Conservation (phyloP, 2,113 vertebrate species). For the Takifugu bimaculatus region DNA sequence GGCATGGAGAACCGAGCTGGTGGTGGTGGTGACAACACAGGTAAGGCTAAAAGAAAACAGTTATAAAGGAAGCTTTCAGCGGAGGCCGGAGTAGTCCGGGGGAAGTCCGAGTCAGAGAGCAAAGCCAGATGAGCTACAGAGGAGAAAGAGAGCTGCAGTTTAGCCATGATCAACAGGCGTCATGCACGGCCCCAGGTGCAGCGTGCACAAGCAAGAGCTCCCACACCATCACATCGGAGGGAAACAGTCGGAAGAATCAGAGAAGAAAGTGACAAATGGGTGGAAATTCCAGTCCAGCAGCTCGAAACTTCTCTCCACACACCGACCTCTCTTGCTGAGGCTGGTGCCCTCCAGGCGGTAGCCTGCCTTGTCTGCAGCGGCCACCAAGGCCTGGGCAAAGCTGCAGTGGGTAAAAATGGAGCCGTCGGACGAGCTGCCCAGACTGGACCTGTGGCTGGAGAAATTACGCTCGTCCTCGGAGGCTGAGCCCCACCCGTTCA, state of each 20-base stretch:
- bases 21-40: background rate
- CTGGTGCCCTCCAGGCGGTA: slow-evolving; percentile 94
- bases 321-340: slow-evolving; percentile 95
- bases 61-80: slow-evolving; percentile 16
- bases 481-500: slow-evolving; percentile 98
- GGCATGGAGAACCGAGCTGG: slow-evolving; percentile 10
- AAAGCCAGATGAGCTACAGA: slow-evolving; percentile 19
- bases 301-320: slow-evolving; percentile 19
- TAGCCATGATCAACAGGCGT: slow-evolving; percentile 27
- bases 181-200: slow-evolving; percentile 51
- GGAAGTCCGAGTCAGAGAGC: slow-evolving; percentile 5
- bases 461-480: slow-evolving; percentile 95
- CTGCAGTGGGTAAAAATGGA: slow-evolving; percentile 93
- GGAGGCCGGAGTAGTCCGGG: slow-evolving; percentile 7
- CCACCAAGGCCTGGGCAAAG: slow-evolving; percentile 94
- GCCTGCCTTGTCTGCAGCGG: slow-evolving; percentile 94
- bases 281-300: slow-evolving; percentile 30
- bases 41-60: slow-evolving; percentile 9
- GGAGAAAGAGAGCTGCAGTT: slow-evolving; percentile 10
- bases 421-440: slow-evolving; percentile 93
- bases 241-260: slow-evolving; percentile 30
- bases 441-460: slow-evolving; percentile 95
- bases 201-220: slow-evolving; percentile 36
- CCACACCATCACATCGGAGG: slow-evolving; percentile 16
- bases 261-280: slow-evolving; percentile 36